phyloP scores from a whole-genome alignment of 2,888 invertebrate genomes.

The Rhyacophila evoluta region DNA sequence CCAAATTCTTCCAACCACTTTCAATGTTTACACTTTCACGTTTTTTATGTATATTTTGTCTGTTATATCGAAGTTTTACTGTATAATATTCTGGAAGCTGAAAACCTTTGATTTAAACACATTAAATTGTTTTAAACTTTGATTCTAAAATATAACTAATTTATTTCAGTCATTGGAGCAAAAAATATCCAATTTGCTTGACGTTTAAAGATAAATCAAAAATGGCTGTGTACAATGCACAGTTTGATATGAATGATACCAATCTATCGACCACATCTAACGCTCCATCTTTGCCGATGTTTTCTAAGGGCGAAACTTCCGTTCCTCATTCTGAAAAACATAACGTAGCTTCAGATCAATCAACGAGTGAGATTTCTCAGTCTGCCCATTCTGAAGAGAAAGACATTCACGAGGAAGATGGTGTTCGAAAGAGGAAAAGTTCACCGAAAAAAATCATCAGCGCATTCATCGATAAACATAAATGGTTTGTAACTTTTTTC shows the following conservation, averaged over 20 bases:
- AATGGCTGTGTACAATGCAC: conserved; percentile 61
- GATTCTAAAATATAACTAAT: too few relatives aligned
- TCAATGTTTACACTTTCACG: too few relatives aligned
- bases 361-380: background rate
- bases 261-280: background rate
- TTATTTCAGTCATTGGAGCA: conserved; percentile 81
- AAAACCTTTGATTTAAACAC: too few relatives aligned
- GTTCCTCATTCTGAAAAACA: background rate
- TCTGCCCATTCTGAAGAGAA: background rate
- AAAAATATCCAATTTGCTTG: conserved; percentile 92
- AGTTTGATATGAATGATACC: conserved; percentile 19
- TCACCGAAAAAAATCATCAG: background rate
- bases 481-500: background rate
- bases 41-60: too few relatives aligned
- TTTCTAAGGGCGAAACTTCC: background rate
- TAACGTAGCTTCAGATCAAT: background rate
- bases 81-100: too few relatives aligned
- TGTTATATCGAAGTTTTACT: too few relatives aligned
- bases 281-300: background rate
- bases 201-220: conserved; percentile 69
- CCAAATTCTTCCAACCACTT: too few relatives aligned
- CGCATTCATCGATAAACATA: background rate
- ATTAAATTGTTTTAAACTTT: too few relatives aligned
- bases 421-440: background rate
- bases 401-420: background rate